phyloP scores from a whole-genome alignment of 1,140 invertebrate species.

The Drosophila paulistorum region DNA sequence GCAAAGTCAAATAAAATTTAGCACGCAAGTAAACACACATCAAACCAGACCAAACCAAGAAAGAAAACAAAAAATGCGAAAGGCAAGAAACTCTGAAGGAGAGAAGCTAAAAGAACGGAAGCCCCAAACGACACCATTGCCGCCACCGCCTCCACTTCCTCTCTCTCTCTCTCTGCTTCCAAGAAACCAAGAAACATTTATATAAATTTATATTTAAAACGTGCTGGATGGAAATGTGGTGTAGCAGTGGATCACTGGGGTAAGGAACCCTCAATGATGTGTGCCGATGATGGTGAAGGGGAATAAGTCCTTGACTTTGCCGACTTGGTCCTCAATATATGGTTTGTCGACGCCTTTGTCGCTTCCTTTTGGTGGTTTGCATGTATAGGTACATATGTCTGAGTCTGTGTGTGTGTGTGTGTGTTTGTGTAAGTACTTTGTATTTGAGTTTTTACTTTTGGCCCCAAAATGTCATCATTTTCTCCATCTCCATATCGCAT shows the following conservation, averaged over 20 bases:
- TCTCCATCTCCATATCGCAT: slow-evolving; percentile 2
- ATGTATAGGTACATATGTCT: neutral
- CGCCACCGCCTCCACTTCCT: too few relatives aligned
- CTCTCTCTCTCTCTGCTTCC: neutral
- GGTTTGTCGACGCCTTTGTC: neutral
- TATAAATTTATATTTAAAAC: slow-evolving; percentile 58
- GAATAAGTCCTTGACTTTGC: slow-evolving; percentile 10
- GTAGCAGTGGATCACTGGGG: neutral
- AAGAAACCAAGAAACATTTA: slow-evolving; percentile 45
- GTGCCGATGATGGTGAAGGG: neutral
- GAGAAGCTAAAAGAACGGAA: neutral
- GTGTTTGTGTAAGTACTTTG: slow-evolving; percentile 10
- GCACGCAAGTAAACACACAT: slow-evolving; percentile 52
- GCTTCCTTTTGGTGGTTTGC: neutral
- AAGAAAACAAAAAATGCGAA: slow-evolving; percentile 1
- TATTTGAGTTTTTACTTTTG: slow-evolving; percentile 14
- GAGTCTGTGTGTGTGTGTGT: neutral
- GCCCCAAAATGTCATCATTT: slow-evolving; percentile 14
- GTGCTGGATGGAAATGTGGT: slow-evolving; percentile 7
- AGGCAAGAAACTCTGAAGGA: neutral
- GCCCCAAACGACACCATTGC: neutral
- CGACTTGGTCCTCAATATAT: slow-evolving; percentile 5
- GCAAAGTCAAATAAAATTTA: slow-evolving; percentile 71
- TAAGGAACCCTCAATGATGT: too few relatives aligned
- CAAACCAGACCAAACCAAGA: neutral